Base-by-base conservation (phyloP, 1,140 invertebrate species). In the Leptinotarsa lineolata region DNA sequence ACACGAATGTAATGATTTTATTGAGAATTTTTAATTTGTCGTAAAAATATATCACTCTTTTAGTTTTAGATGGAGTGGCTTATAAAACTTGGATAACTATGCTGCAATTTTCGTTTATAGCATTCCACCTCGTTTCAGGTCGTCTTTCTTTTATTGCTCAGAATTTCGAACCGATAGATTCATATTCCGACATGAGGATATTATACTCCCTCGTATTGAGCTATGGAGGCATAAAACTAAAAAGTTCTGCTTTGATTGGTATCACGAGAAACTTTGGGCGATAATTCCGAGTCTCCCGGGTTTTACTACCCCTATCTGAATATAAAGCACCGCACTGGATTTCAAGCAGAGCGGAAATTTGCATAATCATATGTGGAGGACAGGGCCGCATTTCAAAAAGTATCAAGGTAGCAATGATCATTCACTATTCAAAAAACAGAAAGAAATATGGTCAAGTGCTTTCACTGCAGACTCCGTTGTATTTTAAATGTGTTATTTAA, bases 281-380 rank as follows among this genome's bases (percentile, higher is more conserved):
- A 54, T 54, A 54, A 54, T 54, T 54, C 48, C 48, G 48, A 44
- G 22, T 46, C n/a, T 66, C 39, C 30, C 15, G 13, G 16, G 39
- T 66, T 66, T 66, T 66, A 66, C 64, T 66, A 39, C 4, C 39
- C 64, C 64, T 66, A 66, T 66, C 64, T 66, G 64, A 66, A 66
- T 66, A 66, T 66, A 66, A 66, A 66, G 64, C 64, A 66, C 64
- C 64, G 64, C 64, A 66, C 64, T 66, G 64, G 64, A 39, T 66
- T 66, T 44, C 15, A 18, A 46, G 39, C 39, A 30, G 22, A 15
- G 15, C 16, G 16, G 4, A 16, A 44, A 66, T 66, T 66, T 66
- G 39, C 39, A 66, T 66, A 66, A 66, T 66, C 64, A 66, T 66
- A 66, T 66, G 64, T 66, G 30, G 30, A 64, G 22, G 61, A 11